Percentiles rank a stretch among this genome's conserved stretches.
Conservation (phyloP, 37 sponge, comb jelly and placozoan species). For the Mnemiopsis leidyi region DNA sequence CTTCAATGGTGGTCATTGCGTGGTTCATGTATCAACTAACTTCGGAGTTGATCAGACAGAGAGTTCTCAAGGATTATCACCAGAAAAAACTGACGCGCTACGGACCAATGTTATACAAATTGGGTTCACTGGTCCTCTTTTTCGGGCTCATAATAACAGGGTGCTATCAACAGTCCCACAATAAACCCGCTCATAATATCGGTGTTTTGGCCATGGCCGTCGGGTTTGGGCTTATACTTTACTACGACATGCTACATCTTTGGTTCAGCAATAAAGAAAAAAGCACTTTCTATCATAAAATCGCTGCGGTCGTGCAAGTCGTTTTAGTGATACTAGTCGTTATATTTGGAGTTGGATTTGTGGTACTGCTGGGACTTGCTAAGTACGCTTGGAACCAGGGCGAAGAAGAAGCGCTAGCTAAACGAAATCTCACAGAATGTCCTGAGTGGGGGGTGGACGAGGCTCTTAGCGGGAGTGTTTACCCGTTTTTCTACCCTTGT, state of each 20-base stretch:
- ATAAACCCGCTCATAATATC: background rate
- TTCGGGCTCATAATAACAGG: slow-evolving; percentile 4
- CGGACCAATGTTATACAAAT: background rate
- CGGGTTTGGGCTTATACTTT: background rate
- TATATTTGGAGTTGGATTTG: background rate
- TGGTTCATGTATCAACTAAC: background rate
- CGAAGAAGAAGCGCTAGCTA: background rate
- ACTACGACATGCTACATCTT: background rate
- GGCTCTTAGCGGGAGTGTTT: background rate
- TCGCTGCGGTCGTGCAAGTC: background rate
- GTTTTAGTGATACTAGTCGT: background rate
- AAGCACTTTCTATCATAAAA: background rate
- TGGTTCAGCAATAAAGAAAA: background rate
- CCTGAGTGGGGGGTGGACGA: background rate
- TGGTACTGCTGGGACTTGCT: background rate
- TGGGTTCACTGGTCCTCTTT: background rate
- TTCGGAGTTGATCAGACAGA: background rate
- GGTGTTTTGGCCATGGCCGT: background rate
- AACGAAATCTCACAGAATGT: background rate
- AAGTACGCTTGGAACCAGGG: background rate
- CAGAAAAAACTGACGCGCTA: background rate
- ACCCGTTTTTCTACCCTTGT: slow-evolving; percentile 17
- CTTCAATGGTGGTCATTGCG: background rate
- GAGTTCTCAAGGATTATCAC: background rate
- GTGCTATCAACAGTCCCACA: background rate